A percentile compares a stretch with the other conserved stretches of the same genome.
phyloP scores from a whole-genome alignment of 2,797 vertebrate species.

The Gymnocypris eckloni region DNA sequence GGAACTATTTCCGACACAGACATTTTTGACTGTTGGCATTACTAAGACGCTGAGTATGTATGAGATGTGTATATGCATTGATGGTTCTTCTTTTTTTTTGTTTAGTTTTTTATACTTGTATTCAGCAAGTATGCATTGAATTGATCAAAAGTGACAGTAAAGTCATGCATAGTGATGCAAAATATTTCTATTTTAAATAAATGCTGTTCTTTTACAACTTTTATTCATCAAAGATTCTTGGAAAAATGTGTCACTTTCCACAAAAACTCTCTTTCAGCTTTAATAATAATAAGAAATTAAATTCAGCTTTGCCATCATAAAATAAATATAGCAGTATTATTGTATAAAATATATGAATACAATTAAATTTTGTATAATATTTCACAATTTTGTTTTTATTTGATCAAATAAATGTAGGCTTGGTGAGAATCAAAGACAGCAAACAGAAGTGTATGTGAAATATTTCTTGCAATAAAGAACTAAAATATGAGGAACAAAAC shows the following conservation, averaged over 20 bases:
- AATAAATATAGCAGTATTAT: too few species aligned
- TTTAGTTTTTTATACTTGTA: too few species aligned
- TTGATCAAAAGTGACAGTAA: not conserved
- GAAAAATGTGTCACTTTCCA: not conserved
- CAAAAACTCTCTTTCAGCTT: not conserved
- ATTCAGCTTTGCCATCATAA: not conserved
- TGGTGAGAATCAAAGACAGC: not conserved
- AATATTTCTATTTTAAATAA: not conserved
- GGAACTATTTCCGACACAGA: not conserved
- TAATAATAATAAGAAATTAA: not conserved
- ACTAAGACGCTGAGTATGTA: too few species aligned
- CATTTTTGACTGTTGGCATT: too few species aligned
- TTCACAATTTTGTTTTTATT: not conserved
- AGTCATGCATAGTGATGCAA: not conserved
- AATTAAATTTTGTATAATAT: not conserved
- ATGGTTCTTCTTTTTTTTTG: not conserved
- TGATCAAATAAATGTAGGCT: not conserved
- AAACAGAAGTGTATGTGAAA: too few species aligned
- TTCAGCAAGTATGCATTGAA: not conserved
- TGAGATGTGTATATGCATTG: not conserved
- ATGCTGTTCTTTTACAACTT: not conserved
- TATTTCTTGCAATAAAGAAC: too few species aligned
- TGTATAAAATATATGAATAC: not conserved
- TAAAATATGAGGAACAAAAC: not conserved
- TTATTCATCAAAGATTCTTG: not conserved